Conservation (phyloP, 1,140 invertebrate genomes). For the Stegodyphus mimosarum region DNA sequence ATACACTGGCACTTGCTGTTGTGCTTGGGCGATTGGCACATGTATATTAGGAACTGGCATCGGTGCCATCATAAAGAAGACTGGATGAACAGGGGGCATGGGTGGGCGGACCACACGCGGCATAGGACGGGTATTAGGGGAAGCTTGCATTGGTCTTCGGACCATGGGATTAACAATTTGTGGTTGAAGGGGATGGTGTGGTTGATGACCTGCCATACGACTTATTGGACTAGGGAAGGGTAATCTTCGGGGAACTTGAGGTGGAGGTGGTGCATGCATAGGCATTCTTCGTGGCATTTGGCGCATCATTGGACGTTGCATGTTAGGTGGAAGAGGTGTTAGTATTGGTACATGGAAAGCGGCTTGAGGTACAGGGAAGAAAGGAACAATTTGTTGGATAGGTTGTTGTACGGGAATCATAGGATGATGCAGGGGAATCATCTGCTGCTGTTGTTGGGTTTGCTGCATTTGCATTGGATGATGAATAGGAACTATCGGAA, state of each 20-base stretch:
- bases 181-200: neutral
- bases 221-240: slow-evolving; percentile 25
- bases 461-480: slow-evolving; percentile 16
- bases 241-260: slow-evolving; percentile 22
- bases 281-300: slow-evolving; percentile 52
- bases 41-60: slow-evolving; percentile 38
- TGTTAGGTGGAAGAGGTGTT: slow-evolving; percentile 38
- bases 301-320: slow-evolving; percentile 28
- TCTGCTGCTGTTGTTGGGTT: neutral
- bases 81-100: slow-evolving; percentile 43
- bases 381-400: slow-evolving; percentile 37
- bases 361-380: slow-evolving; percentile 34
- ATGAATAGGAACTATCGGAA: slow-evolving; percentile 30
- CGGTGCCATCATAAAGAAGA: slow-evolving; percentile 53
- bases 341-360: slow-evolving; percentile 42
- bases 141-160: slow-evolving; percentile 16
- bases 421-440: neutral
- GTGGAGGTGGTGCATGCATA: slow-evolving; percentile 19
- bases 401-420: slow-evolving; percentile 21
- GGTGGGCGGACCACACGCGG: slow-evolving; percentile 28
- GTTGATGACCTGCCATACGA: slow-evolving; percentile 20
- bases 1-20: slow-evolving; percentile 38
- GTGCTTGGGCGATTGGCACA: slow-evolving; percentile 30
- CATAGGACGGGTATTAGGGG: slow-evolving; percentile 11
- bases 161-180: slow-evolving; percentile 23